Evolutionary conservation across 2,888 invertebrate genomes (phyloP).

Genomic region (Caenorhabditis sp.): DNA sequence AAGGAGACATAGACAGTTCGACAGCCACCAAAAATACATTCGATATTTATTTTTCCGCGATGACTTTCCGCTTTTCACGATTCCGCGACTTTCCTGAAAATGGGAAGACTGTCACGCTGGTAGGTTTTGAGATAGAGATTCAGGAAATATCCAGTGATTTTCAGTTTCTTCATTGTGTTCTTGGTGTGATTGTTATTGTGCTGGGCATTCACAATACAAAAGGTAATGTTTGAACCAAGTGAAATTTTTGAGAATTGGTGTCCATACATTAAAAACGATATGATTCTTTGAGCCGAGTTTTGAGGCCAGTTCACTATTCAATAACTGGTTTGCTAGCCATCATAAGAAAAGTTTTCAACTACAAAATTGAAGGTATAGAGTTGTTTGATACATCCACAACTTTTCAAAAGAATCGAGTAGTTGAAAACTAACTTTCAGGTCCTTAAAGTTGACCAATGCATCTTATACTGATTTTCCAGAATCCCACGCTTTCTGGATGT

Average conservation of each 20-base stretch:
- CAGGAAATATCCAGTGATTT: neutral
- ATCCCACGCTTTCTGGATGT: slow-evolving; percentile 33
- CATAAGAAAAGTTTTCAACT: too few species aligned
- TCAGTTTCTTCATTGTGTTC: slow-evolving; percentile 38
- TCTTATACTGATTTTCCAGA: slow-evolving; percentile 23
- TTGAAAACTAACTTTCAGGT: too few species aligned
- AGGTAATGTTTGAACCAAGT: too few species aligned
- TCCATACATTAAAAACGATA: too few species aligned
- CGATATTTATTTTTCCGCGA: slow-evolving; percentile 24
- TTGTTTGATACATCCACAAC: too few species aligned
- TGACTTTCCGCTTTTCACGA: slow-evolving; percentile 51
- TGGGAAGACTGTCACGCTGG: slow-evolving; percentile 46
- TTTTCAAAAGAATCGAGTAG: too few species aligned
- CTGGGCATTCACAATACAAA: slow-evolving; percentile 26
- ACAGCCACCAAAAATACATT: slow-evolving; percentile 23
- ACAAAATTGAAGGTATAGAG: too few species aligned
- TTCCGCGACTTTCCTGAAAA: slow-evolving; percentile 46
- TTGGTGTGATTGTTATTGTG: slow-evolving; percentile 26
- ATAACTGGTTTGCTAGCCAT: too few species aligned
- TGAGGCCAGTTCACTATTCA: too few species aligned
- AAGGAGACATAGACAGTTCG: slow-evolving; percentile 21
- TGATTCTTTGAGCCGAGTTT: too few species aligned
- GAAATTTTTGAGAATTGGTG: too few species aligned
- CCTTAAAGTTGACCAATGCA: neutral
- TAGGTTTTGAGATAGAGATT: neutral